Evolutionary conservation across 2,797 vertebrate genomes (phyloP).

Genomic region (Oryzias sinensis): DNA sequence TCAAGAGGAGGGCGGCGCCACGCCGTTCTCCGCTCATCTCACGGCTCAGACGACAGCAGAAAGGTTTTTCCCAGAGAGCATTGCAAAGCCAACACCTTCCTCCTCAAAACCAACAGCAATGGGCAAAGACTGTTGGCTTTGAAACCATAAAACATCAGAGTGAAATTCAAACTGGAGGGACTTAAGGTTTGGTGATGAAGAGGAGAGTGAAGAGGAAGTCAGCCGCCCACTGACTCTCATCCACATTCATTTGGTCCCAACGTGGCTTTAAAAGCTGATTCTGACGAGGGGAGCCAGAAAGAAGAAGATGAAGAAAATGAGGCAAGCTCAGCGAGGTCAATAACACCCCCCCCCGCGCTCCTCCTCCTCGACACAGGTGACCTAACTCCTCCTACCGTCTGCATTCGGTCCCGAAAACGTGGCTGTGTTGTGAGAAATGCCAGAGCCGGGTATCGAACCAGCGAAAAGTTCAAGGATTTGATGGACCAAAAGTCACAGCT

Average conservation of each 20-base stretch:
- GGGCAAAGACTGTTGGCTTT: too few species aligned
- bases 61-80: too few species aligned
- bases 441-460: too few species aligned
- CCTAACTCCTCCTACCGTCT: too few species aligned
- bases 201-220: neutral
- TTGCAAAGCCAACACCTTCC: too few species aligned
- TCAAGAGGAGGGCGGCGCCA: neutral
- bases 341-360: constrained; percentile 50
- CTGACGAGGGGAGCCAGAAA: constrained; percentile 24
- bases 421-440: constrained; percentile 12
- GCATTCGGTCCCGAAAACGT: constrained; percentile 51
- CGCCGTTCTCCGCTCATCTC: too few species aligned
- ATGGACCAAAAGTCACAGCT: too few species aligned
- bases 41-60: too few species aligned
- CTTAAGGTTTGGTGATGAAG: constrained; percentile 5
- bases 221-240: constrained; percentile 25
- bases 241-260: constrained; percentile 46
- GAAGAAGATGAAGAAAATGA: constrained; percentile 21
- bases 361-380: constrained; percentile 46
- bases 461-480: too few species aligned
- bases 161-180: constrained; percentile 41
- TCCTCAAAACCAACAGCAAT: too few species aligned
- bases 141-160: constrained; percentile 37
- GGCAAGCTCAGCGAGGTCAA: constrained; percentile 69
- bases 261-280: constrained; percentile 38